Percentiles rank a stretch among this genome's conserved stretches.
Conservation (phyloP, 2,113 vertebrate species). For the Dermatemys mawii region DNA sequence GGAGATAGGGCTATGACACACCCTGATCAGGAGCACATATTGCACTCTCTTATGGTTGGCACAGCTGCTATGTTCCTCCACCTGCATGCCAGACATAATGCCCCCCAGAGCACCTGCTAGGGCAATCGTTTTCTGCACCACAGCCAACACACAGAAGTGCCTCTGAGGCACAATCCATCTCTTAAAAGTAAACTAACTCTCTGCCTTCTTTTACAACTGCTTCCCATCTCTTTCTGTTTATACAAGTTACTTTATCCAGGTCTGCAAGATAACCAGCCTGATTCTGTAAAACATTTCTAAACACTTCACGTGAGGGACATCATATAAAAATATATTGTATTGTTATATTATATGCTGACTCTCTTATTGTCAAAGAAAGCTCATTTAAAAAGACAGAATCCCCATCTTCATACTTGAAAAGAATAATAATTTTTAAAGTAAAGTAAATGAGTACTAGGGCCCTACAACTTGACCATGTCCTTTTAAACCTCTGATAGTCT, state of each 20-base stretch:
- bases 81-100: not conserved
- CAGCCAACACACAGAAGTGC: not conserved
- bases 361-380: not conserved
- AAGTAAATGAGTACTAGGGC: not conserved
- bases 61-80: not conserved
- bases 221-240: not conserved
- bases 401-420: not conserved
- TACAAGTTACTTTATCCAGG: not conserved
- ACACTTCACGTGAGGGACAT: not conserved
- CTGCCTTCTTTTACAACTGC: not conserved
- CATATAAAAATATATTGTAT: not conserved
- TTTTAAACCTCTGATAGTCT: slow-evolving; percentile 27
- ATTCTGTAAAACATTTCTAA: not conserved
- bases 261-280: not conserved
- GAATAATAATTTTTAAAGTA: not conserved
- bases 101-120: not conserved
- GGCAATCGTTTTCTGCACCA: not conserved
- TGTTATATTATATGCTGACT: not conserved
- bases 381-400: not conserved
- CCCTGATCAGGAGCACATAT: not conserved
- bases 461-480: not conserved
- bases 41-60: not conserved
- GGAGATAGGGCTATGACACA: not conserved
- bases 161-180: not conserved
- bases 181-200: not conserved